Evolutionary conservation across 2,888 invertebrate genomes (phyloP).

Genomic region (Calephelis perditalis): DNA sequence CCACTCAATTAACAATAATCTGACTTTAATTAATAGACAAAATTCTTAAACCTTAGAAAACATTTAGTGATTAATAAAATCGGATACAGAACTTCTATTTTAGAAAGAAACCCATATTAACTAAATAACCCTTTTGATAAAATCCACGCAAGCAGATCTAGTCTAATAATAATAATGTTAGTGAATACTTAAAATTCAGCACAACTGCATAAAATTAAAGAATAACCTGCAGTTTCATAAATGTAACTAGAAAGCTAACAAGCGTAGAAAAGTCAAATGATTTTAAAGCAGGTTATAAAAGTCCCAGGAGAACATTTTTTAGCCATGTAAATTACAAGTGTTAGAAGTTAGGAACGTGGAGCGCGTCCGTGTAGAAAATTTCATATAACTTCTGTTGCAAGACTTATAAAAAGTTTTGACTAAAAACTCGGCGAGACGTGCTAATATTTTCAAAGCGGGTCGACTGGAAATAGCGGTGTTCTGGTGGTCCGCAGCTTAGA

Average conservation of each 20-base stretch:
- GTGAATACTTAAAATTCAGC: too few species aligned
- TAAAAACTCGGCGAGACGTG: slow-evolving; percentile 27
- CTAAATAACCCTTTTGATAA: too few species aligned
- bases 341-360: slow-evolving; percentile 18
- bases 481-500: background rate
- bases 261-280: background rate
- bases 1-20: too few species aligned
- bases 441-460: slow-evolving; percentile 31
- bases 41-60: too few species aligned
- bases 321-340: slow-evolving; percentile 11
- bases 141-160: too few species aligned
- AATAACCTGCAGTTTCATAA: background rate
- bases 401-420: slow-evolving; percentile 26
- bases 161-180: too few species aligned
- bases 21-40: too few species aligned
- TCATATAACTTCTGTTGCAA: slow-evolving; percentile 29
- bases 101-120: too few species aligned
- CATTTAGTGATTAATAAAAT: too few species aligned
- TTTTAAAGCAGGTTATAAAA: slow-evolving; percentile 4
- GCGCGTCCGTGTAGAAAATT: slow-evolving; percentile 26
- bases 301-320: background rate
- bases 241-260: background rate
- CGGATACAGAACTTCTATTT: too few species aligned
- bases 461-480: background rate
- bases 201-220: background rate